Base-by-base conservation (phyloP, 2,888 invertebrate species). In the Halictus ligatus region DNA sequence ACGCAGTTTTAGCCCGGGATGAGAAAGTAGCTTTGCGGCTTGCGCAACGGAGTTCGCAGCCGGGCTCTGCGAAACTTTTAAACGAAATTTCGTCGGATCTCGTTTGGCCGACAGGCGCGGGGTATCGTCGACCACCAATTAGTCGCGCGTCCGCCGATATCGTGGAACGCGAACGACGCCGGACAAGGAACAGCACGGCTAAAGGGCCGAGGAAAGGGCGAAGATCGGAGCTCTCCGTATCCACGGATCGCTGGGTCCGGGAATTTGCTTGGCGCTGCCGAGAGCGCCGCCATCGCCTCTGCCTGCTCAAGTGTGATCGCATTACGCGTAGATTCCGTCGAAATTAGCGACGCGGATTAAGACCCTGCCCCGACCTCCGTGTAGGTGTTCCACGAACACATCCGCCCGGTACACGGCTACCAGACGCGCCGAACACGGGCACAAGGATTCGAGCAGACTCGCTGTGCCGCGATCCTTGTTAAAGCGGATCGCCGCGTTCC, bases 31-130 rank as follows among this genome's bases (percentile, higher is more conserved):
- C 92, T 91, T 91, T 88, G 91, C 85, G 90, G 91, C 89, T 92
- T 89, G 58, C n/a, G 88, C 82, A 35, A 35, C 71, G 43, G 82
- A 87, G 86, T 81, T 81, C 64, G 10, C 81, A 50, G 76, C 71
- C 12, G 12, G 40, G 71, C 40, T 71, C 18, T 40, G 75, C 74
- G 73, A 92, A 93, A 93, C 93, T 93, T 94, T 93, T 93, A 93
- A 93, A 94, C 92, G 92, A 92, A 94, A 91, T 91, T 92, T 93
- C 89, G 89, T 83, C 89, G 89, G 89, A 93, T 93, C 94, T 92
- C 92, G 90, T 93, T 93, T 92, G 88, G 86, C 83, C 21, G 21
- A 71, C 43, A 5, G 58, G 58, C n/a, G n/a, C 12, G n/a, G 58
- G 58, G 80, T 84, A 64, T 83, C 86, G 90, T 84, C 79, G 88